These are phyloP conservation scores for Artibeus lituratus DNA, from an alignment of 2,797 vertebrate genomes.

Conservation along the genomic window DNA sequence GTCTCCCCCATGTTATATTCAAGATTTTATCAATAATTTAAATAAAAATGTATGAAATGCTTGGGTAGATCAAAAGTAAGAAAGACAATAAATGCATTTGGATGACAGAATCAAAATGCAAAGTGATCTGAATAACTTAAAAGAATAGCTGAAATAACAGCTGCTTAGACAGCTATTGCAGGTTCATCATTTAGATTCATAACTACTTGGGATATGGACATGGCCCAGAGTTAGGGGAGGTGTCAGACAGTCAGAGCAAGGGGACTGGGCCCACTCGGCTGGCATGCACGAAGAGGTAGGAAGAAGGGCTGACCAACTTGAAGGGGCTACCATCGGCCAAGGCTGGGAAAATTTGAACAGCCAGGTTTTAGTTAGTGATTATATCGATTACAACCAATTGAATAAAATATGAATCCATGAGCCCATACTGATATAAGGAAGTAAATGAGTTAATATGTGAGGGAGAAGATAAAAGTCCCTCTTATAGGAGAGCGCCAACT, in stretches of 20 bases:
- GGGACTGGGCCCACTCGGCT: background rate
- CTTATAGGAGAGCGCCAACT: background rate
- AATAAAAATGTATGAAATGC: background rate
- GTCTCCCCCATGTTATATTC: background rate
- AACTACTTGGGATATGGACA: background rate
- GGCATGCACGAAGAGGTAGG: background rate
- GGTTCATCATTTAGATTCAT: background rate
- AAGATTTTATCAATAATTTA: background rate
- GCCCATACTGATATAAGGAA: background rate
- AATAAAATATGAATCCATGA: background rate
- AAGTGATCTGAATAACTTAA: background rate
- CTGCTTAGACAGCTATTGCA: background rate
- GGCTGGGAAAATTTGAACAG: background rate
- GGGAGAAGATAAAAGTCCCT: background rate
- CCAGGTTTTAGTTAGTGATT: background rate
- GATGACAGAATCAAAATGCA: background rate
- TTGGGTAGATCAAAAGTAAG: background rate
- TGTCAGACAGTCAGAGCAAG: background rate
- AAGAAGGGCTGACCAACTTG: background rate
- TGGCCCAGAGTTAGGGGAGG: too few relatives aligned
- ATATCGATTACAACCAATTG: background rate
- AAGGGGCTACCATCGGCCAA: background rate
- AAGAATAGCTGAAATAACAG: background rate
- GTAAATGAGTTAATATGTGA: background rate
- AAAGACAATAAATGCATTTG: background rate